These are phyloP conservation scores for Pogoniulus pusillus DNA, from an alignment of 2,797 vertebrate species.

Conservation along the genomic window DNA sequence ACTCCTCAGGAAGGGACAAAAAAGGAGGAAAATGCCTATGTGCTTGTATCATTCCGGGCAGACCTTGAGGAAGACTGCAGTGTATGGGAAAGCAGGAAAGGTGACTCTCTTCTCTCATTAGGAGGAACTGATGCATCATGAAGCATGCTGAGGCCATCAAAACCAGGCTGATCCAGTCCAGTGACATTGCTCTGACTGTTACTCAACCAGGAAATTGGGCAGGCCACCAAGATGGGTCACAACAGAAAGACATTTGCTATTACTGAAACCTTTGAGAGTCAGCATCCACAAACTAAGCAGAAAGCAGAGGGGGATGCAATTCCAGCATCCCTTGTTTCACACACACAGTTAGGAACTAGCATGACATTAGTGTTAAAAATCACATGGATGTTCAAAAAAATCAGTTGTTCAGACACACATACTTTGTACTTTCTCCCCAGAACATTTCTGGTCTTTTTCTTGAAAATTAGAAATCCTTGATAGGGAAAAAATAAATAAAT, in stretches of 20 bases:
- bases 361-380: neutral
- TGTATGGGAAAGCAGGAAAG: neutral
- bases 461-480: neutral
- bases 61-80: neutral
- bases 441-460: neutral
- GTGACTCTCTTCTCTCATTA: neutral
- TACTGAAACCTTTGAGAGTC: neutral
- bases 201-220: neutral
- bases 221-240: neutral
- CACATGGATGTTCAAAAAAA: neutral
- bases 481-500: neutral
- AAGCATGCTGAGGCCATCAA: neutral
- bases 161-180: neutral
- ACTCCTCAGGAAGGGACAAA: neutral
- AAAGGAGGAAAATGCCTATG: neutral
- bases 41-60: neutral
- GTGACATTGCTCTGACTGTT: neutral
- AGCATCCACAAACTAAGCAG: neutral
- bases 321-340: neutral
- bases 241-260: neutral
- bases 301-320: neutral
- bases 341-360: neutral
- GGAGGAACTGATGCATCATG: neutral
- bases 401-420: neutral
- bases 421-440: neutral